Base-by-base conservation (phyloP, 2,797 vertebrate species). In the Myotis pilosus region DNA sequence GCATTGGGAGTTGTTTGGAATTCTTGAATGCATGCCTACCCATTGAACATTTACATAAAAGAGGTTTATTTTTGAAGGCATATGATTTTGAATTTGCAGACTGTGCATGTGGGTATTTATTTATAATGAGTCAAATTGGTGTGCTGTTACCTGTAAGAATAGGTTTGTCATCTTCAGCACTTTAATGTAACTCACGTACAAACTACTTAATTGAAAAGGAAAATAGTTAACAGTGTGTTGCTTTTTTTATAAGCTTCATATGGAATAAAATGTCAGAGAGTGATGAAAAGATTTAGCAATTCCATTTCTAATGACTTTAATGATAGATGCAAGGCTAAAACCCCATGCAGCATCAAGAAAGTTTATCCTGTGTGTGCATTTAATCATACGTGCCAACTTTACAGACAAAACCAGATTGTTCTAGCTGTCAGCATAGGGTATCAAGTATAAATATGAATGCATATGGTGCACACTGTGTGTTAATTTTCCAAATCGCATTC, bases 371-470 rank as follows among this genome's bases (percentile, higher is more conserved):
- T 47, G 53, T 90, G 51, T 92, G 36, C 28, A 89, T 94, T 60
- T 94, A 97, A 95, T 97, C 94, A 92, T 96, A 55, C 93, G 89
- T 97, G 28, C 30, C 96, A 97, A 92, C 84, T 96, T 94, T 97
- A 94, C 41, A 92, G 84, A 95, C 80, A 97, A 96, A 97, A 97
- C 68, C 1, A 93, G 95, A 91, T 95, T 96, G 89, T 94, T 97
- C 82, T 94, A 97, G 94, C 66, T 98, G 96, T 97, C 97, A 97
- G n/a, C 66, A 96, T 72, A 95, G 30, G 62, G 60, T 41, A 97
- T 86, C 55, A 94, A 96, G 90, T 90, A 64, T 33, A 97, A 96
- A 94, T 91, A 87, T 71, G 88, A 96, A 96, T 95, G 84, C 93
- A 93, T 69, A 74, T 81, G 66, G 41, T 55, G n/a, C 66, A 89